These are phyloP conservation scores for Schizopygopsis malacanthus DNA, from an alignment of 2,797 vertebrate species.

Conservation along the genomic window DNA sequence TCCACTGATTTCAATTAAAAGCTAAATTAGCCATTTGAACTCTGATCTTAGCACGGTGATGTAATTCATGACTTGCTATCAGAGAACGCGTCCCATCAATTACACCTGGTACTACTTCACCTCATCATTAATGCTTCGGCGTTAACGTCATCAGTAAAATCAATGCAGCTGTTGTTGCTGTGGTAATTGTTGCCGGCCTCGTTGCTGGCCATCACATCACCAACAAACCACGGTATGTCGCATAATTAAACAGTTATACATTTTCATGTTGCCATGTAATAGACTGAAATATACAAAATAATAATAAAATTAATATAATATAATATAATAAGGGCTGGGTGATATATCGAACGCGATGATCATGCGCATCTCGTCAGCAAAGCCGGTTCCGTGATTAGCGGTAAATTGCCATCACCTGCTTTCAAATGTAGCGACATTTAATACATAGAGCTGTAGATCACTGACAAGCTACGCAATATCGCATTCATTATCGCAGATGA, in stretches of 20 bases:
- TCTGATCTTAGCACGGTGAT: constrained; percentile 62
- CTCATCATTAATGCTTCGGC: constrained; percentile 13
- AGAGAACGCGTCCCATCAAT: constrained; percentile 12
- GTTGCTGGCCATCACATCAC: not conserved
- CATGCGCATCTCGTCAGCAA: too few relatives aligned
- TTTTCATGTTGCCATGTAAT: not conserved
- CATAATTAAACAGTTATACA: not conserved
- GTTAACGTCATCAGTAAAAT: constrained; percentile 9
- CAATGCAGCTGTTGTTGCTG: constrained; percentile 1
- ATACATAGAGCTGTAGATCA: too few relatives aligned
- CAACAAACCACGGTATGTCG: not conserved
- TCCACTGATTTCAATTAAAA: constrained; percentile 70
- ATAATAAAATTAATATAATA: not conserved
- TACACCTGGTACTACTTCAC: constrained; percentile 18
- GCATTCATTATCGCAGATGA: too few relatives aligned
- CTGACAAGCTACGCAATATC: too few relatives aligned
- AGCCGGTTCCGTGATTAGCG: too few relatives aligned
- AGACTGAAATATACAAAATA: not conserved
- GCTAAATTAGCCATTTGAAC: constrained; percentile 68
- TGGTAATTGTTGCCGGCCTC: not conserved
- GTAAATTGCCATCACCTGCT: too few relatives aligned
- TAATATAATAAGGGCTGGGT: not conserved
- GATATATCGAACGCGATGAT: too few relatives aligned
- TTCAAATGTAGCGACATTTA: too few relatives aligned
- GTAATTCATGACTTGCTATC: constrained; percentile 49